phyloP scores from a whole-genome alignment of 2,113 vertebrate species.

The Rhagologus leucostigma region DNA sequence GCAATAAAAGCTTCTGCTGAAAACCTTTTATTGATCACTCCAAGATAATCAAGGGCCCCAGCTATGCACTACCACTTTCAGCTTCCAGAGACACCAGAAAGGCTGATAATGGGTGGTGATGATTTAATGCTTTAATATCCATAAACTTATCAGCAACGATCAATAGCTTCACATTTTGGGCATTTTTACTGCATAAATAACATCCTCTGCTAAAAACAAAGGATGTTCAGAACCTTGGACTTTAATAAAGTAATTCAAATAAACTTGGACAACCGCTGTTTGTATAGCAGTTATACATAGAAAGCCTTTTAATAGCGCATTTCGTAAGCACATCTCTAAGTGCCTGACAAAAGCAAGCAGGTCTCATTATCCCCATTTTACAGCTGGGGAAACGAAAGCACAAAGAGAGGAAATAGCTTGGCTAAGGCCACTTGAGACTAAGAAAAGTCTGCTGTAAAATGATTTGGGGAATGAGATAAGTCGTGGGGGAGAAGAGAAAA shows the following conservation, averaged over 20 bases:
- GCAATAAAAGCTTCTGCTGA: slow-evolving; percentile 53
- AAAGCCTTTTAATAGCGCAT: slow-evolving; percentile 40
- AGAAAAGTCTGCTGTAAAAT: not conserved
- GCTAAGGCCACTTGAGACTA: slow-evolving; percentile 5
- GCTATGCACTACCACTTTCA: not conserved
- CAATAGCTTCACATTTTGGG: slow-evolving; percentile 48
- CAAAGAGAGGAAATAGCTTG: slow-evolving; percentile 55
- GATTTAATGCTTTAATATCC: slow-evolving; percentile 57
- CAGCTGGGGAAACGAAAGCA: slow-evolving; percentile 43
- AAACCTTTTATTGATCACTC: slow-evolving; percentile 53
- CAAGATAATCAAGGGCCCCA: not conserved
- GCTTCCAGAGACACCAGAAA: not conserved
- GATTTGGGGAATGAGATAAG: not conserved
- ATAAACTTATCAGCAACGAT: slow-evolving; percentile 47
- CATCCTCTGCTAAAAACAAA: slow-evolving; percentile 53
- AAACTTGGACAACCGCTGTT: slow-evolving; percentile 44
- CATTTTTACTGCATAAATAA: slow-evolving; percentile 44
- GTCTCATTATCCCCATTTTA: slow-evolving; percentile 37
- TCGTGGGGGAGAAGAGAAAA: not conserved
- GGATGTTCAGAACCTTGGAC: slow-evolving; percentile 21
- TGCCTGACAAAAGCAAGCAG: slow-evolving; percentile 44
- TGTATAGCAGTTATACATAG: slow-evolving; percentile 52
- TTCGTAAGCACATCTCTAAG: slow-evolving; percentile 37
- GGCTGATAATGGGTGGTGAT: not conserved
- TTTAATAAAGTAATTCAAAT: slow-evolving; percentile 39